Conservation (phyloP, 2,888 invertebrate genomes). For the Lochmaea crataegi region DNA sequence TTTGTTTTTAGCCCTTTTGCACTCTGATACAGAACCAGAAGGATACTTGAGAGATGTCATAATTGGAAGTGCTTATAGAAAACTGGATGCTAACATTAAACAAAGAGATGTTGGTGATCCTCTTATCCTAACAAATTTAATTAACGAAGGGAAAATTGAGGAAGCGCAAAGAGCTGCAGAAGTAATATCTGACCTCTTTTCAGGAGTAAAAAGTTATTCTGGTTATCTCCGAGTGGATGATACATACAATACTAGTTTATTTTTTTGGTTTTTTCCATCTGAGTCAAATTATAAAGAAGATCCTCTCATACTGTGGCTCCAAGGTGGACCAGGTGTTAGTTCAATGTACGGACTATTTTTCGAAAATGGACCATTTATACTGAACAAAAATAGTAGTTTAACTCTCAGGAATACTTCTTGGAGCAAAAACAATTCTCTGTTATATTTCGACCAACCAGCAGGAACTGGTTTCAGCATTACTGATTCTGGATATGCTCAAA, state of each 20-base stretch:
- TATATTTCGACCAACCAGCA: constrained; percentile 92
- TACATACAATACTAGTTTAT: constrained; percentile 79
- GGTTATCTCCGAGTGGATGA: constrained; percentile 85
- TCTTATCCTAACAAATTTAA: constrained; percentile 76
- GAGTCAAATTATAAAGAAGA: constrained; percentile 66
- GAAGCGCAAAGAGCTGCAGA: constrained; percentile 69
- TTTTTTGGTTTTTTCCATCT: constrained; percentile 91
- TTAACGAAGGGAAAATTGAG: constrained; percentile 74
- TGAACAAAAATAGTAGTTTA: constrained; percentile 56
- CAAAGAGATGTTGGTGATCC: constrained; percentile 65
- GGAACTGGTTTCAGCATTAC: constrained; percentile 93
- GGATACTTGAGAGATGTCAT: too few relatives aligned
- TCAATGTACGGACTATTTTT: constrained; percentile 81
- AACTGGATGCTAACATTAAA: constrained; percentile 9
- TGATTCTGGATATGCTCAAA: constrained; percentile 77
- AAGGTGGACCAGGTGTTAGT: constrained; percentile 84
- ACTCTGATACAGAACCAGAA: neutral
- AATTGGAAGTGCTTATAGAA: neutral
- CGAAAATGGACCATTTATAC: constrained; percentile 81
- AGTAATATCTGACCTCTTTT: constrained; percentile 68
- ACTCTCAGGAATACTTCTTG: constrained; percentile 70
- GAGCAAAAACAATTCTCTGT: constrained; percentile 62
- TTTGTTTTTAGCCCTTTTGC: too few relatives aligned
- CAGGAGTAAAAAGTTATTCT: constrained; percentile 73
- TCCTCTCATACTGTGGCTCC: constrained; percentile 82